Conservation (phyloP, 2,888 invertebrate genomes). For the Meganola albula region DNA sequence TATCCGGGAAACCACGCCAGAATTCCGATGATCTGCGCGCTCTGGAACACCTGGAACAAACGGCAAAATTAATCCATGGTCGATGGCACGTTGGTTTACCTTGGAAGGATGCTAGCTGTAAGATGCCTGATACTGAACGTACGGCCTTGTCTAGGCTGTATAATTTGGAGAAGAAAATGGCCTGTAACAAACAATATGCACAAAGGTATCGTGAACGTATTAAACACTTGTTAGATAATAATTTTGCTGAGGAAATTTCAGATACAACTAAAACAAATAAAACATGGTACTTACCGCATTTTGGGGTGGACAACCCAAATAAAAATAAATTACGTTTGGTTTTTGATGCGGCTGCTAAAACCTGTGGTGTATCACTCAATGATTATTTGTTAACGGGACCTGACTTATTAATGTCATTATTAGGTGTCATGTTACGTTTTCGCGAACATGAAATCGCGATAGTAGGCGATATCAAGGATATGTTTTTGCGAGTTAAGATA, state of each 20-base stretch:
- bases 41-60: constrained; percentile 13
- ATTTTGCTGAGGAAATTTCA: constrained; percentile 15
- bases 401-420: constrained; percentile 15
- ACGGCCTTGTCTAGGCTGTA: constrained; percentile 17
- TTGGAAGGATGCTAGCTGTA: constrained; percentile 16
- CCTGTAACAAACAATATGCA: constrained; percentile 7
- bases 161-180: constrained; percentile 21
- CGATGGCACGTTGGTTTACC: constrained; percentile 26
- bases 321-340: constrained; percentile 23
- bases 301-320: constrained; percentile 25
- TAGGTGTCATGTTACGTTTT: constrained; percentile 20
- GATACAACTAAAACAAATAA: constrained; percentile 1
- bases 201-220: constrained; percentile 18
- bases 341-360: constrained; percentile 20
- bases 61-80: constrained; percentile 12
- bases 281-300: constrained; percentile 27
- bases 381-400: constrained; percentile 21
- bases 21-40: constrained; percentile 2
- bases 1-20: constrained; percentile 4
- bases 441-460: constrained; percentile 14
- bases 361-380: constrained; percentile 14
- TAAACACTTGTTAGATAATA: constrained; percentile 21
- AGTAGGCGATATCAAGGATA: constrained; percentile 14
- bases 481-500: constrained; percentile 19
- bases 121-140: constrained; percentile 17